These are phyloP conservation scores for Doryteuthis pealeii DNA, from an alignment of 1,140 invertebrate genomes.

Conservation along the genomic window DNA sequence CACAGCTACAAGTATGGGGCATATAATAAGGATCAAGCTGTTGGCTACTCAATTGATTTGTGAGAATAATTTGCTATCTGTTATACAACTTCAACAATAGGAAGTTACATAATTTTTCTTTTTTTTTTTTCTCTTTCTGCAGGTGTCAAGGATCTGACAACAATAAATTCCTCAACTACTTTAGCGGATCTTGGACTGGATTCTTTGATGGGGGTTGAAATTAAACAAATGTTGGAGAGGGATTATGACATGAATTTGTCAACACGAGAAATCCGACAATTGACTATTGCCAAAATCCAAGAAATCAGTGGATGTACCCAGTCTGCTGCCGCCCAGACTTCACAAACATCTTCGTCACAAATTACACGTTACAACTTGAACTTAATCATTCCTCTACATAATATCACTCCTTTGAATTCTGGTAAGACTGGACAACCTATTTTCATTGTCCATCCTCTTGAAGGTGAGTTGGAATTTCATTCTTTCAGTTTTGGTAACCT, in stretches of 20 bases:
- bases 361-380: slow-evolving; percentile 42
- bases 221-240: slow-evolving; percentile 92
- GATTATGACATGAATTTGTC: slow-evolving; percentile 87
- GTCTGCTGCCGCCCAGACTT: neutral
- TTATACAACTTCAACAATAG: too few species aligned
- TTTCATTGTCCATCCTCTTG: slow-evolving; percentile 87
- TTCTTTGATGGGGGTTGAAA: slow-evolving; percentile 96
- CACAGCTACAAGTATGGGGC: too few species aligned
- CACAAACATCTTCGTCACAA: neutral
- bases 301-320: slow-evolving; percentile 62
- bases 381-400: slow-evolving; percentile 62
- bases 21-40: too few species aligned
- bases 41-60: too few species aligned
- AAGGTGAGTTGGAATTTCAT: slow-evolving; percentile 82
- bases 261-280: slow-evolving; percentile 80
- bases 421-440: slow-evolving; percentile 62
- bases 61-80: too few species aligned
- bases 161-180: slow-evolving; percentile 72
- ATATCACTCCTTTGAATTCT: slow-evolving; percentile 61
- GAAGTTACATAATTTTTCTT: too few species aligned
- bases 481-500: too few species aligned
- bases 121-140: slow-evolving; percentile 23
- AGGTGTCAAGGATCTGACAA: slow-evolving; percentile 78
- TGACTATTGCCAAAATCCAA: slow-evolving; percentile 66
- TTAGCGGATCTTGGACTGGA: slow-evolving; percentile 95